phyloP scores from a whole-genome alignment of 2,888 invertebrate species.

The Gymnosoma rotundatum region DNA sequence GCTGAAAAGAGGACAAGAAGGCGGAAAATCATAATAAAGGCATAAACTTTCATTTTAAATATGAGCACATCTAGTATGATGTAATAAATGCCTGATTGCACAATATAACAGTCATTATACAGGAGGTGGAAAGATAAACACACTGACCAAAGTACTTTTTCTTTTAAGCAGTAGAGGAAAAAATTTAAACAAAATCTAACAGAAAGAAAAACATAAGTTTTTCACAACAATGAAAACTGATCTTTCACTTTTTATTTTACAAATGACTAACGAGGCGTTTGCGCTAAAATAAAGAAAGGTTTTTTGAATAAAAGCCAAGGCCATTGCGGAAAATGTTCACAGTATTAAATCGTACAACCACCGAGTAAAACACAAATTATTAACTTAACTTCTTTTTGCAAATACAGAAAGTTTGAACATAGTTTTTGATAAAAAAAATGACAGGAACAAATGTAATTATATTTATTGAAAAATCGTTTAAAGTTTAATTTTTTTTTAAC shows the following conservation, averaged over 20 bases:
- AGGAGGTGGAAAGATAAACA: slow-evolving; percentile 3
- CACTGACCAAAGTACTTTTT: slow-evolving; percentile 59
- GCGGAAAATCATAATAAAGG: slow-evolving; percentile 29
- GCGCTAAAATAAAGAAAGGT: not conserved
- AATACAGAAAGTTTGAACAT: slow-evolving; percentile 24
- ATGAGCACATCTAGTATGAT: slow-evolving; percentile 49
- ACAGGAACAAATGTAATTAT: slow-evolving; percentile 49
- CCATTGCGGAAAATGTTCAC: slow-evolving; percentile 59
- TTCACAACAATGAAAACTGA: slow-evolving; percentile 29
- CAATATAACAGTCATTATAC: slow-evolving; percentile 56
- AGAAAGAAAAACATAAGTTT: slow-evolving; percentile 16
- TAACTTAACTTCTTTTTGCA: slow-evolving; percentile 20
- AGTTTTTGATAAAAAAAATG: slow-evolving; percentile 32
- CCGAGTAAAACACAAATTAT: slow-evolving; percentile 45
- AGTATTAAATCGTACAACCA: slow-evolving; percentile 68
- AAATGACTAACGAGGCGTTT: slow-evolving; percentile 11
- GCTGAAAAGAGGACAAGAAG: not conserved
- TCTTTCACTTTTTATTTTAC: slow-evolving; percentile 67
- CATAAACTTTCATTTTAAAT: slow-evolving; percentile 65
- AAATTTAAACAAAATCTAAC: slow-evolving; percentile 15
- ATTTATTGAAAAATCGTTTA: not conserved
- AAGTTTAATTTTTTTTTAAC: not conserved
- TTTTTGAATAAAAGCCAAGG: slow-evolving; percentile 71
- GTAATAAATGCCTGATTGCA: slow-evolving; percentile 66
- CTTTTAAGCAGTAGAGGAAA: slow-evolving; percentile 47